Percentiles rank a stretch among this genome's conserved stretches.
phyloP scores from a whole-genome alignment of 1,140 invertebrate species.

The Cyclina sinensis region DNA sequence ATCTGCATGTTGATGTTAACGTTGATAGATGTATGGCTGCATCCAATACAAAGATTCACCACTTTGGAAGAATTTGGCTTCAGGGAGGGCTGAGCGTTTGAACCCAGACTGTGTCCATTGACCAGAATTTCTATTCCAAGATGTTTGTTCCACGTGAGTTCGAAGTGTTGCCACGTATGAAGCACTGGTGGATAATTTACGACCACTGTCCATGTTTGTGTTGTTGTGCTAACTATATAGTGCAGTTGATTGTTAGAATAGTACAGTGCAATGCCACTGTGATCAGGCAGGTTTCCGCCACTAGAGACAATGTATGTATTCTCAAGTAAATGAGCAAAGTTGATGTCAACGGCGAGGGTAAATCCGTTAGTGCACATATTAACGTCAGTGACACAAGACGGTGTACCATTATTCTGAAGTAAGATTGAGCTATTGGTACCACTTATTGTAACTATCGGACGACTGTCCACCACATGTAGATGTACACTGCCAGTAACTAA shows the following conservation, averaged over 20 bases:
- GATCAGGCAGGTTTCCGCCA: conserved; percentile 51
- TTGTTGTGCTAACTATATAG: conserved; percentile 52
- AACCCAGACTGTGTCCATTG: conserved; percentile 45
- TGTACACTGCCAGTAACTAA: conserved; percentile 18
- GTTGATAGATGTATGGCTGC: conserved; percentile 21
- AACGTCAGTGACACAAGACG: conserved; percentile 41
- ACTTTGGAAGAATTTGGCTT: neutral
- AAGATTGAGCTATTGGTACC: conserved; percentile 50
- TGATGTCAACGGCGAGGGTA: conserved; percentile 46
- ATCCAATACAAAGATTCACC: conserved; percentile 46
- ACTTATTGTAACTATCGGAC: neutral
- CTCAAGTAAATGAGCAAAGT: conserved; percentile 14
- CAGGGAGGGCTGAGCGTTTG: conserved; percentile 1
- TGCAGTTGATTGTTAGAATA: conserved; percentile 24
- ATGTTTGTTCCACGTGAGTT: conserved; percentile 57
- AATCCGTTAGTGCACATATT: conserved; percentile 42
- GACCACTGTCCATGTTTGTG: conserved; percentile 42
- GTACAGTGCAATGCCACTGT: conserved; percentile 51
- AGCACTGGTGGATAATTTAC: conserved; percentile 46
- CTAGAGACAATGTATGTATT: conserved; percentile 54
- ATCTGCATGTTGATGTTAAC: conserved; percentile 55
- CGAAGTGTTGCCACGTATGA: conserved; percentile 56
- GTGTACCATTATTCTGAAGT: neutral
- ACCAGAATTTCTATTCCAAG: conserved; percentile 49
- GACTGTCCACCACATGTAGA: neutral